Evolutionary conservation across 2,888 invertebrate species (phyloP).

Genomic region (Rhaphigaster nebulosa): DNA sequence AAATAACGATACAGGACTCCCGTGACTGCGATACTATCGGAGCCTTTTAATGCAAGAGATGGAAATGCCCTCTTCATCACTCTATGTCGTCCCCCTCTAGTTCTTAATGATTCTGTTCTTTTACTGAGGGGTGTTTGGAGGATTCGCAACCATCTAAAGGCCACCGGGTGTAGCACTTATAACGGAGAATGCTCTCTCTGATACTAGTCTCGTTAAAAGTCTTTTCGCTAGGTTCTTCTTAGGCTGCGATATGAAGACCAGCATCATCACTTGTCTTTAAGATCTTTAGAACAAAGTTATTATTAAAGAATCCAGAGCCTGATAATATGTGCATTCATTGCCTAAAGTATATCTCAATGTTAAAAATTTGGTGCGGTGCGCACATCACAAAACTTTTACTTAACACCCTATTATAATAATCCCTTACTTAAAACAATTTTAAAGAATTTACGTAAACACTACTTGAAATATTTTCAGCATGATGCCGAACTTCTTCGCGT

Average conservation of each 20-base stretch:
- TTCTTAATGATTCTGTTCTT: not conserved
- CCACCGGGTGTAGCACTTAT: not conserved
- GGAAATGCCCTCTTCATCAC: constrained; percentile 24
- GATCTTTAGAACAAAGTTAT: too few species aligned
- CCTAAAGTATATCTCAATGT: too few species aligned
- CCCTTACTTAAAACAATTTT: too few species aligned
- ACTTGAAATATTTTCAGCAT: too few species aligned
- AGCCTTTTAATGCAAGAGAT: not conserved
- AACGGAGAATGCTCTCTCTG: not conserved
- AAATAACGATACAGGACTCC: not conserved
- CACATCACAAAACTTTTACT: too few species aligned
- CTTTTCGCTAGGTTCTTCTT: not conserved
- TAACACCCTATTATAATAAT: too few species aligned
- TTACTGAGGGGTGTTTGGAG: not conserved
- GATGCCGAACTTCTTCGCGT: too few species aligned
- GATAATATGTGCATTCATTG: too few species aligned
- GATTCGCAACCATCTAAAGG: not conserved
- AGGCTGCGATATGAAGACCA: not conserved
- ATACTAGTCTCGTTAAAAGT: not conserved
- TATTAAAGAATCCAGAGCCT: too few species aligned
- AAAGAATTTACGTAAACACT: too few species aligned
- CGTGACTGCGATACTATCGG: not conserved
- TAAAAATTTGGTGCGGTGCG: too few species aligned
- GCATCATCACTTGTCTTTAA: not conserved
- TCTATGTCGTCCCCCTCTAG: not conserved